These are phyloP conservation scores for Drosophila leontia DNA, from an alignment of 1,140 invertebrate species.

Conservation along the genomic window DNA sequence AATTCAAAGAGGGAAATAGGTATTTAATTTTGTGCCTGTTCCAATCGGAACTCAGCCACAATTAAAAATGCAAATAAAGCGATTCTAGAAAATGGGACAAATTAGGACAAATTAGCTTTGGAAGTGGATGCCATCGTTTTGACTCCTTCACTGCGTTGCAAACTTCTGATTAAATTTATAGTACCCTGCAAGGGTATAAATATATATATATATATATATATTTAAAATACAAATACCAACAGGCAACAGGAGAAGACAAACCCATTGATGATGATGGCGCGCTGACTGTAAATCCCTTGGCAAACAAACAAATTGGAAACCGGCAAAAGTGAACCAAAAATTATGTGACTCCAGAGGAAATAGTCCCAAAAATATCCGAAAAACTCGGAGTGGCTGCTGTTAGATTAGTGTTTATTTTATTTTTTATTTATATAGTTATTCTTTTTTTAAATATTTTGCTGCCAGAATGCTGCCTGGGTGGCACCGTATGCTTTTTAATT, in stretches of 20 bases:
- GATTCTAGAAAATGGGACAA: too few species aligned
- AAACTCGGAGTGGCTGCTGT: slow-evolving; percentile 11
- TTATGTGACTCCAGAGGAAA: slow-evolving; percentile 49
- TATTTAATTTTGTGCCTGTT: too few species aligned
- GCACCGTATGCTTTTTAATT: slow-evolving; percentile 68
- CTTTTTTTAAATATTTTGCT: not conserved
- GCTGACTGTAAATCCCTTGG: slow-evolving; percentile 36
- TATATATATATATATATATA: not conserved
- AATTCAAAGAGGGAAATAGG: too few species aligned
- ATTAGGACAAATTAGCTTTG: too few species aligned
- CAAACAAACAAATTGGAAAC: slow-evolving; percentile 46
- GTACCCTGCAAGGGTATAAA: not conserved
- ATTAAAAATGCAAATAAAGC: too few species aligned
- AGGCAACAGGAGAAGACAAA: slow-evolving; percentile 21
- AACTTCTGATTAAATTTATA: too few species aligned
- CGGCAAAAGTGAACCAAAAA: slow-evolving; percentile 44
- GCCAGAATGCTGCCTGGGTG: slow-evolving; percentile 16
- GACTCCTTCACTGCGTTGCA: too few species aligned
- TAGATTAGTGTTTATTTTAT: slow-evolving; percentile 36
- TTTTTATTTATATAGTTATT: not conserved
- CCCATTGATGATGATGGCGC: slow-evolving; percentile 31
- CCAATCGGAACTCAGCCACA: too few species aligned
- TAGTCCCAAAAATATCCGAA: slow-evolving; percentile 1
- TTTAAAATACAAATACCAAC: slow-evolving; percentile 4
- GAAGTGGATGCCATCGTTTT: too few species aligned